A percentile compares a stretch with the other conserved stretches of the same genome.
Evolutionary conservation across 2,888 invertebrate genomes (phyloP).

Genomic region (Dusona sp.): DNA sequence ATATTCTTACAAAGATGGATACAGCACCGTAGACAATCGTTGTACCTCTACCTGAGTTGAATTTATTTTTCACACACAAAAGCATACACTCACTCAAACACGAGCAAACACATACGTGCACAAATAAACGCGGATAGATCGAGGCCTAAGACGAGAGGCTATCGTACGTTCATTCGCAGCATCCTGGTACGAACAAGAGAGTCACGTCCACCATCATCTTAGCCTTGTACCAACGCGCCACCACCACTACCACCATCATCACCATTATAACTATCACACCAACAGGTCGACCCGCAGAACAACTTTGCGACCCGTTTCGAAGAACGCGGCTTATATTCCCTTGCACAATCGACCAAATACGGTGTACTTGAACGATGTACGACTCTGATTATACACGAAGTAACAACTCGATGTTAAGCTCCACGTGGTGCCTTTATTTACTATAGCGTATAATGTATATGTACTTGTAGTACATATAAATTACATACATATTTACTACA

Average conservation of each 20-base stretch:
- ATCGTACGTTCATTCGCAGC: conserved; percentile 32
- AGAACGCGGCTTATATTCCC: conserved; percentile 63
- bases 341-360: conserved; percentile 76
- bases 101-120: background rate
- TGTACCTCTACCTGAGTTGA: conserved; percentile 15
- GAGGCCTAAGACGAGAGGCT: conserved; percentile 30
- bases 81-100: background rate
- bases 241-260: conserved; percentile 12
- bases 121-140: conserved; percentile 7
- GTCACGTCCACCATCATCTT: conserved; percentile 60
- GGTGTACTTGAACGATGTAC: conserved; percentile 70
- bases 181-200: conserved; percentile 52
- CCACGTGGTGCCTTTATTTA: conserved; percentile 52
- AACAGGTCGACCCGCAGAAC: conserved; percentile 46
- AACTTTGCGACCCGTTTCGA: conserved; percentile 68
- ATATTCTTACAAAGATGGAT: background rate
- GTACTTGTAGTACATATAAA: conserved; percentile 42
- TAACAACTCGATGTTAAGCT: conserved; percentile 60
- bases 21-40: conserved; percentile 5
- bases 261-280: conserved; percentile 20
- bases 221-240: conserved; percentile 27
- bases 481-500: conserved; percentile 49
- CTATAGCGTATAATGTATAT: conserved; percentile 31
- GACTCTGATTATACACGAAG: conserved; percentile 67
- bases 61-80: conserved; percentile 14